A percentile compares a stretch with the other conserved stretches of the same genome.
phyloP scores from a whole-genome alignment of 2,797 vertebrate genomes.

The Acanthornis magna region DNA sequence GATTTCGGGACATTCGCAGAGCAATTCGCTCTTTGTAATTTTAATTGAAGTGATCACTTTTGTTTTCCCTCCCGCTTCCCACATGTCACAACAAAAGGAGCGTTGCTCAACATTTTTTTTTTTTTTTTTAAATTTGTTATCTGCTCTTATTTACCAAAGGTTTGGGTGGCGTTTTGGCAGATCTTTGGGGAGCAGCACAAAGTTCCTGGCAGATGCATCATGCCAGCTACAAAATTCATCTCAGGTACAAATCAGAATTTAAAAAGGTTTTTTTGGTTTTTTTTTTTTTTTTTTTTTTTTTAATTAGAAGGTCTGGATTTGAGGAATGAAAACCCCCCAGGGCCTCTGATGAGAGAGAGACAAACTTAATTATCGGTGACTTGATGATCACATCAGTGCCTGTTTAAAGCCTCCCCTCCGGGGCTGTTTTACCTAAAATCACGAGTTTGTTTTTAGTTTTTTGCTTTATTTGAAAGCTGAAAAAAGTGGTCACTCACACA shows the following conservation, averaged over 20 bases:
- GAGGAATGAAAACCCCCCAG: neutral
- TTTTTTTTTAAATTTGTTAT: neutral
- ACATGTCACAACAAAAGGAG: neutral
- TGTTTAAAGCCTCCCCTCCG: neutral
- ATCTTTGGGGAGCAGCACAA: neutral
- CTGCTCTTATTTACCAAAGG: neutral
- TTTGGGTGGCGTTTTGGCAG: neutral
- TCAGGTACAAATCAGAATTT: neutral
- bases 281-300: neutral
- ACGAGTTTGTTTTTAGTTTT: no score
- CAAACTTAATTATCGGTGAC: neutral
- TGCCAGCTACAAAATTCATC: neutral
- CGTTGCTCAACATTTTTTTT: neutral
- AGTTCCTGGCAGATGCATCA: fast-evolving
- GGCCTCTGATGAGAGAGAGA: neutral
- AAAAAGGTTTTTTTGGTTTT: neutral
- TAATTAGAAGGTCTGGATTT: neutral
- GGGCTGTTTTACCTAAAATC: neutral
- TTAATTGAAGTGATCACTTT: neutral
- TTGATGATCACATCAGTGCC: neutral
- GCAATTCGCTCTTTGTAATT: neutral
- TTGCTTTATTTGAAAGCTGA: no score
- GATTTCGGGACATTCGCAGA: neutral
- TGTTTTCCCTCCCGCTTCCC: neutral
- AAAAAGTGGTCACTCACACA: no score